Evolutionary conservation across 64 coral and sea anemone species (phyloP).

Genomic region (Stylophora pistillata): DNA sequence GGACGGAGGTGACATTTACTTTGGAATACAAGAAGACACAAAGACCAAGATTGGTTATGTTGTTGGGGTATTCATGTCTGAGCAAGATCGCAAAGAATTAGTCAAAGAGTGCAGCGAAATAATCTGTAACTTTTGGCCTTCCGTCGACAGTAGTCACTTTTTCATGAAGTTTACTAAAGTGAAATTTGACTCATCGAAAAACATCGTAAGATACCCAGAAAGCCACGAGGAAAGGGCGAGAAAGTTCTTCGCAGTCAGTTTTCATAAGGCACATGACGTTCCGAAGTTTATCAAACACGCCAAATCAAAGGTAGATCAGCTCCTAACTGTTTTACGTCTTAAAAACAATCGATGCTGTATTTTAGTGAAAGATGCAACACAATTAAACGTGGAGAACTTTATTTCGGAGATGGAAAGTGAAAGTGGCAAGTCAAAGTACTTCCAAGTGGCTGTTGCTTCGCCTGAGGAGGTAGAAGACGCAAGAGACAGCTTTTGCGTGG

Average conservation of each 20-base stretch:
- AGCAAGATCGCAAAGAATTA: constrained; percentile 26
- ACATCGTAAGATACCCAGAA: constrained; percentile 46
- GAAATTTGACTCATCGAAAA: constrained; percentile 30
- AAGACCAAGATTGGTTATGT: constrained; percentile 49
- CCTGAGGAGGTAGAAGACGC: constrained; percentile 7
- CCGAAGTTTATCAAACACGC: not conserved
- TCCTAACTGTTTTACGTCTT: no score
- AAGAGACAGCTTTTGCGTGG: constrained; percentile 47
- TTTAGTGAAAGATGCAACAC: not conserved
- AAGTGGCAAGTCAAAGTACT: constrained; percentile 24
- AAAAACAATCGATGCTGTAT: constrained; percentile 53
- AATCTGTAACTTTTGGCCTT: constrained; percentile 67
- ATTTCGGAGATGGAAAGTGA: constrained; percentile 38
- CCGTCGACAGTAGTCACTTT: constrained; percentile 61
- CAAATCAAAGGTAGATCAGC: constrained; percentile 9
- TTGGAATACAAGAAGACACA: constrained; percentile 61
- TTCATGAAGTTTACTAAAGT: constrained; percentile 55
- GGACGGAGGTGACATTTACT: constrained; percentile 65
- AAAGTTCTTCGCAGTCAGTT: constrained; percentile 8
- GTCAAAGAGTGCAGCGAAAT: constrained; percentile 12
- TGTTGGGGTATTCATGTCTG: constrained; percentile 54
- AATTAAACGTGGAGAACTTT: constrained; percentile 42
- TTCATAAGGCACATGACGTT: not conserved
- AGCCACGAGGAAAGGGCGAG: not conserved
- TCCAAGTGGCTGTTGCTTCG: not conserved